Base-by-base conservation (phyloP, 2,888 invertebrate species). In the Deilephila elpenor region DNA sequence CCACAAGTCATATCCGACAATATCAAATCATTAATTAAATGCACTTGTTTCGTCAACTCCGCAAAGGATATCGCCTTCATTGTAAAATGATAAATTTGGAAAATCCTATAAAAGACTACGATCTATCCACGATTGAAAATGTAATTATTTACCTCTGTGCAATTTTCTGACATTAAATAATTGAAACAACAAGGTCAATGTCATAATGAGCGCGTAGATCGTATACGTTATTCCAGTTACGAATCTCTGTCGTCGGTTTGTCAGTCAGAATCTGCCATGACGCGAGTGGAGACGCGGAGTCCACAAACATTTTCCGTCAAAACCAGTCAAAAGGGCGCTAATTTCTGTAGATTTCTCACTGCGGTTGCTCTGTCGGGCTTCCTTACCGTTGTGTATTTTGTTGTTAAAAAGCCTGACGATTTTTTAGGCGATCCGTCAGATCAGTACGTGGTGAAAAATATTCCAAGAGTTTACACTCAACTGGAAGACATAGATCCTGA, bases 401-500 rank as follows among this genome's bases (percentile, higher is more conserved):
- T 89, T 56, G 77, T 88, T 34, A 87, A 83, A 71, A 86, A 77
- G 74, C 87, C 90, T 4, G 77, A 79, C 53, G 89, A 89, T 29
- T 82, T 83, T 62, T 81, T 91, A 77, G 91, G 88, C 2, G 91
- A 93, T 78, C 89, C 91, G 0, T 90, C 92, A 0, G 91, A 92
- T 77, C 89, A 92, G 75, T 91, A 87, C 75, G 84, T 87, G 19
- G 84, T 91, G 44, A 91, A 88, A 79, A 89, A 86, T 62, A 87
- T 93, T n/a, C 93, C 94, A 2, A 88, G 86, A 78, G 78, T 85
- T 11, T 94, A 92, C 77, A 90, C 88, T 1, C 88, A 85, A 51
- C 84, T 92, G 53, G 95, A 95, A 80, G 82, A 84, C 14, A 83
- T 90, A 3, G 91, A 96, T 78, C 89, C 95, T 20, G 96, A 96